Base-by-base conservation (phyloP, 92 coral and sea anemone species). In the Parazoanthus swiftii region DNA sequence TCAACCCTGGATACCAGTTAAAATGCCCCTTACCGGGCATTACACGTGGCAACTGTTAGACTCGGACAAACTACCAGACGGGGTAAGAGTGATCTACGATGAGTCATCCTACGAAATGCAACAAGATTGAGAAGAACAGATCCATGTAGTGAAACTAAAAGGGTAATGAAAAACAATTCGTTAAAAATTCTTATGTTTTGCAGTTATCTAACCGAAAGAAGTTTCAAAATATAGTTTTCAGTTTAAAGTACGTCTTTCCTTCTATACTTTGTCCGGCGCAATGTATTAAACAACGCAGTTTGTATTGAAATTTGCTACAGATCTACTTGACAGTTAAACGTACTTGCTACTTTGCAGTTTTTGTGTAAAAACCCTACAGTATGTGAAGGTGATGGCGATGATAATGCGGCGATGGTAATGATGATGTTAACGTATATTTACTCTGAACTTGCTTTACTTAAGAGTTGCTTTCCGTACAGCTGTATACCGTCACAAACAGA, bases 41-140 rank as follows among this genome's bases (percentile, higher is more conserved):
- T 92, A 85, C 67, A 91, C 96, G 15, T 90, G 98, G 93, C 96
- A 93, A 66, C 87, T 93, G 81, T 90, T 96, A 43, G 96, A 96
- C 73, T 88, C 86, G 54, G 88, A 91, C 14, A 89, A 88, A 29
- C 91, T 95, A 48, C 98, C 96, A 14, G 98, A 85, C 21, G 92
- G 89, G 25, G 80, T 94, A 1, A 77, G 88, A 39, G 91, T 93
- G 1, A 82, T 51, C 4, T 96, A 96, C 84, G 89, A 90, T 23
- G 74, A 81, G 43, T 6, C 20, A n/a, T 3, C 5, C 38, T 25
- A 39, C 29, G 33, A 35, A 44, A 63, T 7, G 26, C 81, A n/a
- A 39, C 20, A 44, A 6, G 54, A 37, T 76, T 76, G 8, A 39
- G 29, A 44, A 36, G 51, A 18, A 20, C 25, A 63, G 1, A 20